Evolutionary conservation across 2,113 vertebrate genomes (phyloP).

Genomic region (Entomyzon cyanotis): DNA sequence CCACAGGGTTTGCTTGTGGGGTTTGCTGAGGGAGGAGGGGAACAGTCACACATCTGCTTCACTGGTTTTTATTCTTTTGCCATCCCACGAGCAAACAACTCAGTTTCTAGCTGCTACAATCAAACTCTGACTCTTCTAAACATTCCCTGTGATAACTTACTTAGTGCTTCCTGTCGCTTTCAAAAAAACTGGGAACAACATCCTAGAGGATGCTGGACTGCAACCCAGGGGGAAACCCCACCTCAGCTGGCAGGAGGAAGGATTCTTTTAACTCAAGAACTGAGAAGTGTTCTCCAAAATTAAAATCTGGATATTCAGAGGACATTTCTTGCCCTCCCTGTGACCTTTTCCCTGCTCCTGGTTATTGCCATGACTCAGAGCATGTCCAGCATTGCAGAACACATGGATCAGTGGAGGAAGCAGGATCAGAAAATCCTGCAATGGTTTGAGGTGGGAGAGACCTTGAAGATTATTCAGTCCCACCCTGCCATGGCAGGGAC

Average conservation of each 20-base stretch:
- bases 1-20: not conserved
- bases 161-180: not conserved
- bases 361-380: not conserved
- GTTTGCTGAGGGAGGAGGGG: not conserved
- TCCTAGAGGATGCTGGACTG: not conserved
- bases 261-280: not conserved
- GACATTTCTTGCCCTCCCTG: no score
- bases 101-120: not conserved
- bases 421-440: not conserved
- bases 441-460: not conserved
- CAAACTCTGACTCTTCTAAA: not conserved
- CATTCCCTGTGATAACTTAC: not conserved
- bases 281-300: not conserved
- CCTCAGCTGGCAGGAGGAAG: not conserved
- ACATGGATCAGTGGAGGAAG: not conserved
- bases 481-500: not conserved
- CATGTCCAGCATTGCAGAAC: rapidly evolving
- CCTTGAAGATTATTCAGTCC: not conserved
- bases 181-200: not conserved
- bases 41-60: not conserved
- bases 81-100: not conserved
- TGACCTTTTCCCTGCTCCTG: not conserved
- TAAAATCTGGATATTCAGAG: not conserved
- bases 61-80: not conserved
- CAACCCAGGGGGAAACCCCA: not conserved